Evolutionary conservation across 2,113 vertebrate species (phyloP).

Genomic region (Stigmatopora argus): DNA sequence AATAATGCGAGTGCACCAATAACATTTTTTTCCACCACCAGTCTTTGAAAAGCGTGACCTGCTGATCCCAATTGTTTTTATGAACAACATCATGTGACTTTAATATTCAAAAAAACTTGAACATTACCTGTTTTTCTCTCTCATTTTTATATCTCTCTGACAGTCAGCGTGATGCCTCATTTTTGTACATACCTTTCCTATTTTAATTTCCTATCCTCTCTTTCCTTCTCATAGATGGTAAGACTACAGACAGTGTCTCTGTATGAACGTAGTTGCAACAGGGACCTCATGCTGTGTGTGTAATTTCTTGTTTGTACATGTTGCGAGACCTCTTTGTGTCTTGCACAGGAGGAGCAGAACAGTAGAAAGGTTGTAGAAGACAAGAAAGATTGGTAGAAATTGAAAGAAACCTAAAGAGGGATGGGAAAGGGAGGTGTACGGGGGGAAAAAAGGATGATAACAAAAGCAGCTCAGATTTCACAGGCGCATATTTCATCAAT

Average conservation of each 20-base stretch:
- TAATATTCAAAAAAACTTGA: too few species aligned
- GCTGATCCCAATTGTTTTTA: too few species aligned
- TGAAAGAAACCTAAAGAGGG: constrained; percentile 31
- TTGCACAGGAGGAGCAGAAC: constrained; percentile 58
- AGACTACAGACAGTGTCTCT: constrained; percentile 20
- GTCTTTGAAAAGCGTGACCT: too few species aligned
- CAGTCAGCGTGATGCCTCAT: constrained; percentile 65
- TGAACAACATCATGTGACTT: too few species aligned
- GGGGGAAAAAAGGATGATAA: constrained; percentile 60
- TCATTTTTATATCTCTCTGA: constrained; percentile 66
- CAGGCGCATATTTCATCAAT: constrained; percentile 76
- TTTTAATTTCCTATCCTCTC: constrained; percentile 20
- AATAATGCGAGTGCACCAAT: background rate
- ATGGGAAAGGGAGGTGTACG: constrained; percentile 2
- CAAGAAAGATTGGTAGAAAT: constrained; percentile 56
- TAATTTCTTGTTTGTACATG: constrained; percentile 79
- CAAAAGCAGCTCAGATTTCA: constrained; percentile 68
- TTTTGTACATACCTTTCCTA: constrained; percentile 16
- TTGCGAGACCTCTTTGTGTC: constrained; percentile 53
- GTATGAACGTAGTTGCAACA: constrained; percentile 41
- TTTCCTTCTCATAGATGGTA: constrained; percentile 61
- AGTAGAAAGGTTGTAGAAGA: constrained; percentile 63
- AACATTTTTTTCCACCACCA: background rate
- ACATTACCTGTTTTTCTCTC: constrained; percentile 32
- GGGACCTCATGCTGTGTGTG: constrained; percentile 72